These are phyloP conservation scores for Apostichopus leukothele DNA, from an alignment of 53 echinoderm and acorn worm species.

Conservation along the genomic window DNA sequence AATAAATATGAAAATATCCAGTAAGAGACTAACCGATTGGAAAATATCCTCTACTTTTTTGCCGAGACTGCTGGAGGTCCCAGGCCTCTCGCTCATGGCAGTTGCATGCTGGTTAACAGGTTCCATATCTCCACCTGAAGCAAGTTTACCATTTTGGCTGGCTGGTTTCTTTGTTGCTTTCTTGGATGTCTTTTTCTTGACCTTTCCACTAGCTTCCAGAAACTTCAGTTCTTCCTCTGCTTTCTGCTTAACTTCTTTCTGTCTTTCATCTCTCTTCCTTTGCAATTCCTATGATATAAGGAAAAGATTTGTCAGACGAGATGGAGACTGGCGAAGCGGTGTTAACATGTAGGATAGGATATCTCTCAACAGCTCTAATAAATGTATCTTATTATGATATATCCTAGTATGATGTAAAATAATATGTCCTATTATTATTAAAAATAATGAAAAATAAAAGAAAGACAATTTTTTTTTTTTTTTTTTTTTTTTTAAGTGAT, in stretches of 20 bases:
- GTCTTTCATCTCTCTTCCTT: conserved; percentile 77
- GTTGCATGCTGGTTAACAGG: background rate
- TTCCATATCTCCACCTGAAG: conserved; percentile 18
- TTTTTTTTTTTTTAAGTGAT: too few species aligned
- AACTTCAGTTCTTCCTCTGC: conserved; percentile 88
- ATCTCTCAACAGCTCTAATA: too few species aligned
- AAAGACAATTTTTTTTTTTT: too few species aligned
- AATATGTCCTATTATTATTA: too few species aligned
- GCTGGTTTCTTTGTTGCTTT: conserved; percentile 46
- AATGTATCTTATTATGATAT: too few species aligned
- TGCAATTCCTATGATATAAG: conserved; percentile 72
- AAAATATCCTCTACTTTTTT: conserved; percentile 92
- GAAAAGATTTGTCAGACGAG: too few species aligned
- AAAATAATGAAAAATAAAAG: too few species aligned
- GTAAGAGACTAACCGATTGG: conserved; percentile 42
- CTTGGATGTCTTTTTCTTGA: conserved; percentile 73
- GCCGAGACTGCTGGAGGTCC: conserved; percentile 80
- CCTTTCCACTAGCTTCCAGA: conserved; percentile 90
- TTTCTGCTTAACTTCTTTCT: conserved; percentile 79
- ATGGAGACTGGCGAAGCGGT: too few species aligned
- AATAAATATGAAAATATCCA: too few species aligned
- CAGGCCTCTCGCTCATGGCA: conserved; percentile 60
- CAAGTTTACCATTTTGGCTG: background rate
- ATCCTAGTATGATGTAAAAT: too few species aligned
- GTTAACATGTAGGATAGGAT: too few species aligned